Evolutionary conservation across 1,140 invertebrate species (phyloP), one percentile per base, ranked within the genome.

Genomic region (Drosophila dunni): DNA sequence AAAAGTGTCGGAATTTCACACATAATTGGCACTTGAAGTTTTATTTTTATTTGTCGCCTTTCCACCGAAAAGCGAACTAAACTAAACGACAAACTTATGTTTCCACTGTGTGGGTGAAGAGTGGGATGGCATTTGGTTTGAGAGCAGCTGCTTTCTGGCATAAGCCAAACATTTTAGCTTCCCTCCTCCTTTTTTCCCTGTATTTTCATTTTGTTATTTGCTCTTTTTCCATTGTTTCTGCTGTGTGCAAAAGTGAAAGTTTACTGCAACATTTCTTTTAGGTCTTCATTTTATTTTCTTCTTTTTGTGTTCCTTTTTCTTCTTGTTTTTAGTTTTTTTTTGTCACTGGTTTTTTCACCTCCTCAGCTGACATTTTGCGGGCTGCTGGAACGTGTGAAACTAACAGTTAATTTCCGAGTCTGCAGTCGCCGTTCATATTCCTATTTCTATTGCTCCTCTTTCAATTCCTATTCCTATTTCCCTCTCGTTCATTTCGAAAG

Each of bases 11-110:
- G 84, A 86, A 86, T 86, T 86, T 89, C 83, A 86, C 83, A 86
- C 84, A 88, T 88, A 88, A 88, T 88, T 88, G 83, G 83, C 83
- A 88, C 83, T 88, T 88, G 84, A 89, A 88, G 84, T 88, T 88
- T 88, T 88, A 86, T 88, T 88, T 85, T 86, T 79, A 86, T 89
- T 88, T 78, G 62, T 29, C 64, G 50, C 62, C 34, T 36, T 40
- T 44, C 58, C 64, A 45, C 38, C 40, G 17, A 34, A 10, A 50
- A 50, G 0, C 24, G 20, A 89, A 88, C 80, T 89, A 78, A 89
- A 88, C 80, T 89, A 80, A 88, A 71, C 83, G 79, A 89, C 83
- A 88, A 88, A 88, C 84, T 88, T 88, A 88, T 88, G 84, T 70
- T 79, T 53, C 79, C 70, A 78, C 58, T 66, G 69, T 60, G 75